A percentile compares a stretch with the other conserved stretches of the same genome.
These are phyloP conservation scores for Gadus macrocephalus DNA, from an alignment of 2,113 vertebrate genomes.

Conservation along the genomic window DNA sequence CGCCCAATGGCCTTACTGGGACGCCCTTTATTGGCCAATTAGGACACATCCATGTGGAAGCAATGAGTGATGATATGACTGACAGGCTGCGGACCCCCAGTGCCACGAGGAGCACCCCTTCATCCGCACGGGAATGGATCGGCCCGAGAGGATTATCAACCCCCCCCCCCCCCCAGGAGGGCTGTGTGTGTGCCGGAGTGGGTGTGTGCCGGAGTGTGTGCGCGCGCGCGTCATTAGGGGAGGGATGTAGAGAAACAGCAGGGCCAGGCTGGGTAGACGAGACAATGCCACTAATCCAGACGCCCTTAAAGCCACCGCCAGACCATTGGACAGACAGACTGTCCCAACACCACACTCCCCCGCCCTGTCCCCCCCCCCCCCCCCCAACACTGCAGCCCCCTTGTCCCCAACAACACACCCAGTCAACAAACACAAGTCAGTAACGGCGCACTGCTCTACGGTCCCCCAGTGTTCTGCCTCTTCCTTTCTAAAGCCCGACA, in stretches of 20 bases:
- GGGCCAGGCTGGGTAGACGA: constrained; percentile 1
- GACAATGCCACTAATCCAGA: constrained; percentile 62
- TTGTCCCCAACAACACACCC: neutral
- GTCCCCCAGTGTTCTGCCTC: neutral
- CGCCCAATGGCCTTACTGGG: no score
- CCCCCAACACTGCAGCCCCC: neutral
- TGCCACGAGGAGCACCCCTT: neutral
- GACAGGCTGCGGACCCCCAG: neutral
- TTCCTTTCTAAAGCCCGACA: neutral
- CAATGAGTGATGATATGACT: no score
- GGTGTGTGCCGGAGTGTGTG: neutral
- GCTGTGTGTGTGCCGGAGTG: neutral
- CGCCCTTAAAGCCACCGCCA: constrained; percentile 42
- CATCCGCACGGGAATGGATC: neutral
- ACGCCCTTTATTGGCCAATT: no score
- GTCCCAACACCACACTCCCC: neutral
- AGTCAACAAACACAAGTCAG: no score
- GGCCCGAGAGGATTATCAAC: constrained; percentile 28
- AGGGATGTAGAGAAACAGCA: constrained; percentile 34
- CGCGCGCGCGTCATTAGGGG: neutral
- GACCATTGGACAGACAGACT: constrained; percentile 8
- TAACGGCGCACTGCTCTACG: neutral
- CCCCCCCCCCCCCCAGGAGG: neutral
- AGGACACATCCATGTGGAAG: no score
- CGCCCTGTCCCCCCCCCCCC: no score